These are phyloP conservation scores for Heliconius nattereri DNA, from an alignment of 1,140 invertebrate species.

Conservation along the genomic window DNA sequence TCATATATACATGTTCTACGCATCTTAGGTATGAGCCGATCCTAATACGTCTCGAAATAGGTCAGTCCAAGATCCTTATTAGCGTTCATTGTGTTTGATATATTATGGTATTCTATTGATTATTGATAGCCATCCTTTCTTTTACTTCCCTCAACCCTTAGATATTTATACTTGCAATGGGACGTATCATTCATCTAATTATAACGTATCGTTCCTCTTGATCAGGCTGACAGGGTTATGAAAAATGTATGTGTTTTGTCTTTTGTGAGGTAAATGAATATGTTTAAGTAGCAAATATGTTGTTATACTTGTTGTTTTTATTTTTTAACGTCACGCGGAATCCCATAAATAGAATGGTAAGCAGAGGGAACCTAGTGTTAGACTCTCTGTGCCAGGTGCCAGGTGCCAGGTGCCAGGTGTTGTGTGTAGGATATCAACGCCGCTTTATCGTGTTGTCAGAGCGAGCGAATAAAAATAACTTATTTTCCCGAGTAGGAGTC, in stretches of 20 bases:
- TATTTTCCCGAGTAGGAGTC: too few relatives aligned
- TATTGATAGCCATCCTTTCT: conserved; percentile 45
- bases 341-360: background rate
- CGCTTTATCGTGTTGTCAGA: too few relatives aligned
- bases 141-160: conserved; percentile 22
- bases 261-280: background rate
- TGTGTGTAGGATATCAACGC: too few relatives aligned
- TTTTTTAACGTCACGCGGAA: background rate
- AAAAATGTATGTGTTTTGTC: background rate
- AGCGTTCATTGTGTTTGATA: conserved; percentile 52
- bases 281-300: background rate
- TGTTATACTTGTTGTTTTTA: background rate
- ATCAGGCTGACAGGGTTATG: conserved; percentile 3
- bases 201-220: conserved; percentile 25
- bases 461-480: too few relatives aligned
- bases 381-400: too few relatives aligned
- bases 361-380: background rate
- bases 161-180: conserved; percentile 38
- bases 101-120: conserved; percentile 51
- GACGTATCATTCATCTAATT: conserved; percentile 32
- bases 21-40: background rate
- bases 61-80: conserved; percentile 55
- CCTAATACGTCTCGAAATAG: conserved; percentile 45
- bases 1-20: background rate
- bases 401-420: too few relatives aligned